Evolutionary conservation across 2,888 invertebrate genomes (phyloP).

Genomic region (Clusia tigrina): DNA sequence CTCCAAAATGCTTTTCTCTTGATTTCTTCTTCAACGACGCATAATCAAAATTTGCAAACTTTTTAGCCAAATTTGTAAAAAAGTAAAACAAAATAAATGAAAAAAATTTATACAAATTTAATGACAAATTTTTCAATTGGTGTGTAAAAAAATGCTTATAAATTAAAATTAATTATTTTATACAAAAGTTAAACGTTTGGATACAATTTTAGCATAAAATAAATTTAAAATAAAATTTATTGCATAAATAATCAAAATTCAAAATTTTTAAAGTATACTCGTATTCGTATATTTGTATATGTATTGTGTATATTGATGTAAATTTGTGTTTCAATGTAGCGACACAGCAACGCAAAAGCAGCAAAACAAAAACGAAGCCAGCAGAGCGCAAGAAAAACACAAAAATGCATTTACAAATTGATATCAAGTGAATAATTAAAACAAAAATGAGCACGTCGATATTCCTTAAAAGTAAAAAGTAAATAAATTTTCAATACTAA

Average conservation of each 20-base stretch:
- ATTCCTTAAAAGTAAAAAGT: constrained; percentile 48
- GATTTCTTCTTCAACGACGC: constrained; percentile 7
- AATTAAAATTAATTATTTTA: constrained; percentile 5
- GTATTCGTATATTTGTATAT: constrained; percentile 34
- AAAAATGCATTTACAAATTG: constrained; percentile 21
- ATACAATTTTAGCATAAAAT: constrained; percentile 28
- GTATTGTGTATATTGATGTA: constrained; percentile 33
- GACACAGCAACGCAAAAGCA: constrained; percentile 5
- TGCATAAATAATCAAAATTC: constrained; percentile 22
- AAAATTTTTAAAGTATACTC: constrained; percentile 11
- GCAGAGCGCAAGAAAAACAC: constrained; percentile 34
- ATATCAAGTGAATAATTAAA: constrained; percentile 40
- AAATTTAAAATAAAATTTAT: constrained; percentile 15
- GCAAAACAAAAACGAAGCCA: constrained; percentile 30
- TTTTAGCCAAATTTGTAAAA: constrained; percentile 20
- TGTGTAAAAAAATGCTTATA: constrained; percentile 12
- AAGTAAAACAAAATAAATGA: too few species aligned
- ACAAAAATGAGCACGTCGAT: constrained; percentile 54
- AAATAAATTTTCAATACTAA: constrained; percentile 29
- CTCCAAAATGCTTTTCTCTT: constrained; percentile 3
- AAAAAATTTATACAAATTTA: too few species aligned
- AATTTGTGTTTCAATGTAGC: constrained; percentile 23
- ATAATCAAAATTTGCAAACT: constrained; percentile 19
- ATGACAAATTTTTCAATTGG: constrained; percentile 10
- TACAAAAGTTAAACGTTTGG: constrained; percentile 13